Evolutionary conservation across 2,888 invertebrate genomes (phyloP).

Genomic region (Seladonia tumulorum): DNA sequence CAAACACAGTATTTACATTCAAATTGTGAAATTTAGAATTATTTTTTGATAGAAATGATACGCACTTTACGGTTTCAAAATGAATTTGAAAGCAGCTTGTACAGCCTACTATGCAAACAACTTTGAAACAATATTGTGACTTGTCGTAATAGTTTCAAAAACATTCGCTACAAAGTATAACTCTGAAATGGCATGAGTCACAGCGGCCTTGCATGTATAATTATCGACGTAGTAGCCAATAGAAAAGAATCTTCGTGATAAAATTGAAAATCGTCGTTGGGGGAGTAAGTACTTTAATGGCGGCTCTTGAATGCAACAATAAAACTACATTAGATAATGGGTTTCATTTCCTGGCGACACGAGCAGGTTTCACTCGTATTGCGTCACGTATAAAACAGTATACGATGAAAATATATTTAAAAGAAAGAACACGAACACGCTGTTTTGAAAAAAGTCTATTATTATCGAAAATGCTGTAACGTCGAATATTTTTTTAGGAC

Average conservation of each 20-base stretch:
- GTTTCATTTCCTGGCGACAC: conserved; percentile 75
- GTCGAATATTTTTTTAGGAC: conserved; percentile 25
- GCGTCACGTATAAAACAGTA: neutral
- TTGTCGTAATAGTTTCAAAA: neutral
- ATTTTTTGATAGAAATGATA: neutral
- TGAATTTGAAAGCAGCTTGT: neutral
- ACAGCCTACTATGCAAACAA: neutral
- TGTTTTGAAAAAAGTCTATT: neutral
- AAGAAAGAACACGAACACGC: neutral
- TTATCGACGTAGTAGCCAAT: conserved; percentile 17
- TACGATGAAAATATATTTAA: conserved; percentile 2
- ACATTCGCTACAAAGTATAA: neutral
- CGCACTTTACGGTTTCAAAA: neutral
- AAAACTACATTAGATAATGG: conserved; percentile 81
- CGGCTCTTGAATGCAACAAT: conserved; percentile 75
- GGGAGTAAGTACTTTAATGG: conserved; percentile 74
- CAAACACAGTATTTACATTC: neutral
- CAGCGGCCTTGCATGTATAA: neutral
- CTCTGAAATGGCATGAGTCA: neutral
- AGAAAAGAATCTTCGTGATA: conserved; percentile 40
- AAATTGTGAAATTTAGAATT: neutral
- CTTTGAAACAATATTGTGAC: neutral
- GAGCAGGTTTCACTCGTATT: conserved; percentile 15
- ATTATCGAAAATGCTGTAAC: conserved; percentile 2
- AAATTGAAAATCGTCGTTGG: conserved; percentile 41